Base-by-base conservation (phyloP, 1,140 invertebrate species). In the Drosophila nigromelanica region DNA sequence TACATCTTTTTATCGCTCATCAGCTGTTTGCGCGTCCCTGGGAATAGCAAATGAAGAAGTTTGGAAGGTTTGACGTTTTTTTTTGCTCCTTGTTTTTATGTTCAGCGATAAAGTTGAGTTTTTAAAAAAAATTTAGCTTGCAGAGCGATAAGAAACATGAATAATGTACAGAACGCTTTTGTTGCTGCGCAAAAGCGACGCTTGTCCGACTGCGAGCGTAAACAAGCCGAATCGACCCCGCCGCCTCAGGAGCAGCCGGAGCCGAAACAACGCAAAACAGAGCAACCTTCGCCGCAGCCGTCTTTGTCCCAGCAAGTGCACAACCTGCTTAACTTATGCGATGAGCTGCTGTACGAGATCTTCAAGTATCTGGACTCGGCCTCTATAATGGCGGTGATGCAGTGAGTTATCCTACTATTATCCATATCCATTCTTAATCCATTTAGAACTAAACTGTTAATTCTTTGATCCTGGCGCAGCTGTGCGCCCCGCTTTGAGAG, bases 271-370 rank as follows among this genome's bases (percentile, higher is more conserved):
- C 81, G 81, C 50, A 80, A 71, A 69, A 80, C 3, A 47, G 77
- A 64, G 11, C 40, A 40, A 11, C 27, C 37, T 18, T 43, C 60
- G 30, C 15, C 59, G 51, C 40, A 51, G 40, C 24, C 61, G 10
- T 10, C 47, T 10, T n/a, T 42, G 12, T 33, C 18, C 12, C 14
- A 14, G 11, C 47, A 11, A 27, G 40, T 55, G 6, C 50, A 42
- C 33, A 69, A 68, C 24, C 54, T 91, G 54, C 59, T 79, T 10
- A 60, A 69, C 21, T 92, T 94, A 51, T 93, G 93, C 6, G 93
- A 94, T 75, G 93, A 94, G 81, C 80, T 94, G 37, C 80, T 94
- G 12, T 86, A 93, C 60, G 92, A 93, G 73, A 93, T 94, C 71
- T 92, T 93, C 50, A 93, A 93, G 67, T 91, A 92, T 86, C 75